Evolutionary conservation across 2,888 invertebrate genomes (phyloP).

Genomic region (Coelogynopora nodosa): DNA sequence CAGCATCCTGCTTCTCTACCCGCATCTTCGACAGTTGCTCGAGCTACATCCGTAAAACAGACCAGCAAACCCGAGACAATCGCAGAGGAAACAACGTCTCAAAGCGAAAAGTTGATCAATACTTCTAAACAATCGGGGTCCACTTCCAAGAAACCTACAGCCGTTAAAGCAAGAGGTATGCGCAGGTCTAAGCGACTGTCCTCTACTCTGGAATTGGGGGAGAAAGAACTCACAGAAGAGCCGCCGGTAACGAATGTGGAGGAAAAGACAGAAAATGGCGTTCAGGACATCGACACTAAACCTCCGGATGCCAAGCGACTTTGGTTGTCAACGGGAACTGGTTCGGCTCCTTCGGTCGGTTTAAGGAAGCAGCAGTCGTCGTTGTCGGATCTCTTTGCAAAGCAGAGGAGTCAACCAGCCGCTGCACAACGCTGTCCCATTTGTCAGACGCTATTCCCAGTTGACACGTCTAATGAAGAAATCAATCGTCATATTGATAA

Average conservation of each 20-base stretch:
- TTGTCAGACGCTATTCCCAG: conserved; percentile 51
- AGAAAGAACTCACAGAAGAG: not conserved
- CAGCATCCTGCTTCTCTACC: not conserved
- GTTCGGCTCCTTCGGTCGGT: not conserved
- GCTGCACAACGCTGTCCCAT: not conserved
- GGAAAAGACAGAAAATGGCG: not conserved
- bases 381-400: not conserved
- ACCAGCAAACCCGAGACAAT: not conserved
- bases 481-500: conserved; percentile 57
- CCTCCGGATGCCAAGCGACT: not conserved
- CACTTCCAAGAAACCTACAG: not conserved
- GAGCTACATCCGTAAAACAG: not conserved
- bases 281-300: not conserved
- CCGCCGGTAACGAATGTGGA: not conserved
- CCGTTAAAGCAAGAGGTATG: not conserved
- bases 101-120: too few relatives aligned
- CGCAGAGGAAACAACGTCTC: not conserved
- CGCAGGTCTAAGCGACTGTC: not conserved
- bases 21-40: not conserved
- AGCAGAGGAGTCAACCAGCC: conserved; percentile 52
- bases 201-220: not conserved
- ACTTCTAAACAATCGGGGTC: not conserved
- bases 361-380: not conserved
- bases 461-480: conserved; percentile 51
- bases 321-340: not conserved